Base-by-base conservation (phyloP, 2,113 vertebrate species). In the Clarias batrachus region DNA sequence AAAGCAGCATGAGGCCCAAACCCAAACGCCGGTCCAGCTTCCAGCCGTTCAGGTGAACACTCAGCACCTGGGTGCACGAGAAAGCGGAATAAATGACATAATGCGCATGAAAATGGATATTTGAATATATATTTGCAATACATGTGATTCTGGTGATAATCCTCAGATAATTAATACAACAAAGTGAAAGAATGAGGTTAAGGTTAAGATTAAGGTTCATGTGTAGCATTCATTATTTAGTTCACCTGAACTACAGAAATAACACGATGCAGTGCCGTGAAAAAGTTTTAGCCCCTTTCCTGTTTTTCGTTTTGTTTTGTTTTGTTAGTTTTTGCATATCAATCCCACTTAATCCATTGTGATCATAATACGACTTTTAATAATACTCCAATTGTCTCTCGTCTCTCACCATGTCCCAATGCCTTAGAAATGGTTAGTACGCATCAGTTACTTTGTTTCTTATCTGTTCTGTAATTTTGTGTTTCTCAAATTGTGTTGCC, bases 31-130 rank as follows among this genome's bases (percentile, higher is more conserved):
- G 93, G 88, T 96, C 94, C 90, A 96, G 92, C 93, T 88, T 95
- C 95, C 95, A 96, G 88, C 90, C 93, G 90, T 96, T 96, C 89
- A 96, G 92, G 78, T 95, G 93, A 60, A 96, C 93, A 10, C 94
- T 93, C 66, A 82, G 87, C 83, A 95, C 95, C 95, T 96, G 90
- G 14, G 27, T 25, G 6, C 65, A 83, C 2, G 63, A 19, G 37
- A 37, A 74, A 48, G 30, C 14, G n/a, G 21, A 33, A 23, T 14
- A 2, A 13, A 12, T 37, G 33, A 10, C 27, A 68, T 14, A 30
- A 68, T 30, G 14, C 25, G 57, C 14, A 59, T 8, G 13, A 70
- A 70, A 70, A 17, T 17, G 14, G 27, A 33, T 17, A 27, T 33
- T 70, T 30, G 8, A 27, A 25, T 25, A 65, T 48, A 65, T 48